These are phyloP conservation scores for Troides oblongomaculatus DNA, from an alignment of 2,888 invertebrate species.

Conservation along the genomic window DNA sequence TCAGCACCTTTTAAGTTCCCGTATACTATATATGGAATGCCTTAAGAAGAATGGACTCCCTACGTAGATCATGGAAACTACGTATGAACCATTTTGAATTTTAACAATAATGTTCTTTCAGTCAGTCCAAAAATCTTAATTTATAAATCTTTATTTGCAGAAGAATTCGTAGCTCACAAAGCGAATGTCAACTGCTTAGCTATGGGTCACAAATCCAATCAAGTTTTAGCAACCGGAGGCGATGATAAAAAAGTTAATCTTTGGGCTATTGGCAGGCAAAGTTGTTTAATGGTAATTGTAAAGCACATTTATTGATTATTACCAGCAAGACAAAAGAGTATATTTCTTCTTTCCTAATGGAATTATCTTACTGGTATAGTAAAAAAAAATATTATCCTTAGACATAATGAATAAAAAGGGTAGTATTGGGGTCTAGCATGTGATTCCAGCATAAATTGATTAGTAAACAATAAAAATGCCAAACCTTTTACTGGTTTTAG, in stretches of 20 bases:
- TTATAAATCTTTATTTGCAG: slow-evolving; percentile 67
- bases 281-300: slow-evolving; percentile 91
- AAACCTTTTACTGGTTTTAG: no score
- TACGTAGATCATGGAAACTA: slow-evolving; percentile 89
- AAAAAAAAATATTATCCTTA: no score
- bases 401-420: no score
- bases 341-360: no score
- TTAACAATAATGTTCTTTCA: slow-evolving; percentile 26
- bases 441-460: no score
- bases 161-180: slow-evolving; percentile 93
- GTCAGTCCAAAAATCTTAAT: slow-evolving; percentile 1
- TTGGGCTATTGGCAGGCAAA: slow-evolving; percentile 97
- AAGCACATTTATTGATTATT: neutral
- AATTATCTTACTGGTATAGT: no score
- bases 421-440: no score
- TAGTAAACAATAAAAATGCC: no score
- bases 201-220: slow-evolving; percentile 93
- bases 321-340: neutral
- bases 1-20: neutral
- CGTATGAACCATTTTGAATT: slow-evolving; percentile 80
- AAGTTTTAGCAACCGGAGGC: slow-evolving; percentile 95
- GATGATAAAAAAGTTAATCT: slow-evolving; percentile 98
- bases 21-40: slow-evolving; percentile 42
- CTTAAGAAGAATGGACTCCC: slow-evolving; percentile 65
- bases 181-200: slow-evolving; percentile 93